A percentile compares a stretch with the other conserved stretches of the same genome.
Evolutionary conservation across 2,797 vertebrate genomes (phyloP).

Genomic region (Falco biarmicus): DNA sequence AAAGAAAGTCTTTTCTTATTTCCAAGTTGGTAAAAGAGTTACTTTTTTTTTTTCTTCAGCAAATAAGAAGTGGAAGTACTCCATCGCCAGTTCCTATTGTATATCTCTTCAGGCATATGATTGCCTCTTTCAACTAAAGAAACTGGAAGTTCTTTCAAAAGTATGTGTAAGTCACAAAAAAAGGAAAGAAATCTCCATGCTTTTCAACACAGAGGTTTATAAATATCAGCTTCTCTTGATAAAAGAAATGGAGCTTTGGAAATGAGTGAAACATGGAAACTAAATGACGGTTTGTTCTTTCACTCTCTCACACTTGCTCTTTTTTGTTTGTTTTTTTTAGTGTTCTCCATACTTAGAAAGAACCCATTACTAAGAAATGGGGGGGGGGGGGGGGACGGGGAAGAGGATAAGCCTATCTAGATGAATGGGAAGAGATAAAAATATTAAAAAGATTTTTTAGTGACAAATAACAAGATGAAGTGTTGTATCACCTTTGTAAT

Average conservation of each 20-base stretch:
- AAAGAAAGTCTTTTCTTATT: neutral
- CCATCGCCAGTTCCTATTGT: neutral
- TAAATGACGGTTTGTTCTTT: neutral
- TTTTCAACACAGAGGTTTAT: neutral
- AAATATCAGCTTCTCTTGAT: neutral
- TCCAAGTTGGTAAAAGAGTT: neutral
- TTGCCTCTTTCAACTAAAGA: neutral
- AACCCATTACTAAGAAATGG: neutral
- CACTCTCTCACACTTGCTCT: neutral
- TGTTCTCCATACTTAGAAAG: neutral
- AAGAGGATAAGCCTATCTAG: neutral
- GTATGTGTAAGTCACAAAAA: neutral
- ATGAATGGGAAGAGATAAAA: neutral
- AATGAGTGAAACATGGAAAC: neutral
- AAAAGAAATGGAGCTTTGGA: neutral
- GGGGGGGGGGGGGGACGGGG: too few species aligned
- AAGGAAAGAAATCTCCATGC: neutral
- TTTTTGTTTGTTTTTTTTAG: neutral
- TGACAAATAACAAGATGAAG: neutral
- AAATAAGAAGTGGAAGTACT: neutral
- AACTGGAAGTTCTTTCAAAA: slow-evolving; percentile 15
- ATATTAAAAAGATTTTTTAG: neutral
- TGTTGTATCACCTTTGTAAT: neutral
- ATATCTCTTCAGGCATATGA: neutral
- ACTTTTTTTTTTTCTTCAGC: neutral